A percentile compares a stretch with the other conserved stretches of the same genome.
phyloP scores from a whole-genome alignment of 1,140 invertebrate genomes.

The Thaumetopoea pityocampa region DNA sequence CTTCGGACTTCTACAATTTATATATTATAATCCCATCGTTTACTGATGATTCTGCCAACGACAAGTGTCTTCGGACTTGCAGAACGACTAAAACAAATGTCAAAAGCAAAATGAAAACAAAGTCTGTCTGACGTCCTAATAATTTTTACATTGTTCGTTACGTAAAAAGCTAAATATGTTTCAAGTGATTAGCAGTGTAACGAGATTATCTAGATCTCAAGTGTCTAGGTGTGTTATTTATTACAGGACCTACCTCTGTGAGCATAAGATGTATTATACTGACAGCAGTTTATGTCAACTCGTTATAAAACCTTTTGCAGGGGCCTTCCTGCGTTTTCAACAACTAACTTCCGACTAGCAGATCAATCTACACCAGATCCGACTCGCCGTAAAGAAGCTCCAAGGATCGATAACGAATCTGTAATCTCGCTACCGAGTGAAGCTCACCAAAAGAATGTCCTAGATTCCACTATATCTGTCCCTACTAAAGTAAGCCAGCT shows the following conservation, averaged over 20 bases:
- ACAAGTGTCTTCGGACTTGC: background rate
- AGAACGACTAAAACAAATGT: too few species aligned
- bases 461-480: constrained; percentile 76
- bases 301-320: constrained; percentile 32
- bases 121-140: background rate
- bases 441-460: constrained; percentile 67
- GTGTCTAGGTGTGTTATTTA: constrained; percentile 39
- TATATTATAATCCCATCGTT: too few species aligned
- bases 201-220: constrained; percentile 34
- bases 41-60: too few species aligned
- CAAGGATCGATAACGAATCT: constrained; percentile 68
- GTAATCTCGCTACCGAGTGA: constrained; percentile 76
- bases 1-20: too few species aligned
- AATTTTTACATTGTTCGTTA: constrained; percentile 10
- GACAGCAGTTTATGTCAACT: too few species aligned
- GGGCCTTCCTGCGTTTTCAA: constrained; percentile 47
- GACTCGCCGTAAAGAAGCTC: constrained; percentile 54
- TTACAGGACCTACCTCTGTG: background rate
- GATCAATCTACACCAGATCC: constrained; percentile 28
- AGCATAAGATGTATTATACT: too few species aligned
- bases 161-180: constrained; percentile 37
- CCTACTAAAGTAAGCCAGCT: constrained; percentile 65
- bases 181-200: constrained; percentile 35
- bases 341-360: constrained; percentile 24
- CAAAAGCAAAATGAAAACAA: too few species aligned